Base-by-base conservation (phyloP, 2,113 vertebrate species). In the Plotosus lineatus region DNA sequence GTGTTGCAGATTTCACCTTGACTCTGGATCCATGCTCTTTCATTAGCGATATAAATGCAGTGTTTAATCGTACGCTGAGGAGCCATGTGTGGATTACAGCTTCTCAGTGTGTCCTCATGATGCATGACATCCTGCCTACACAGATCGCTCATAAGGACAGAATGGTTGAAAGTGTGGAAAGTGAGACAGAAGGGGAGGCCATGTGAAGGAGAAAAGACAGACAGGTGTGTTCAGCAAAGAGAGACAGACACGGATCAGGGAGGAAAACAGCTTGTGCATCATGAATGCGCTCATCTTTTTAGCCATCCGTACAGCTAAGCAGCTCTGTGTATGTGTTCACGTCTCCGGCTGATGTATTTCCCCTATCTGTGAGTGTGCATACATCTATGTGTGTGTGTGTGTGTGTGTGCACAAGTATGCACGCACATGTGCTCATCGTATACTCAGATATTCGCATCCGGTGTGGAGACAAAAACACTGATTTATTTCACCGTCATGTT, bases 401-500 rank as follows among this genome's bases (percentile, higher is more conserved):
- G 65, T 46, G 36, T 9, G 40, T 0, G 17, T 23, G 38, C 51
- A 42, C 83, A 76, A 85, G 73, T 80, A 68, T 82, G 51, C 19
- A 84, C 75, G 82, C 68, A 55, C 78, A 77, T 8, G 40, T 63
- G 55, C 68, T 40, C 12, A 50, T 48, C 46, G 19, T 44, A 75
- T 44, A 31, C 61, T 50, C 51, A 85, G 63, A 38, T 65, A n/a
- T 31, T 33, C 28, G 14, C 88, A 86, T 87, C 87, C 87, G 85
- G 88, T 85, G 90, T 85, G 88, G 86, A 89, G 88, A 91, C 89
- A 90, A 83, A 89, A 89, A 71, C 89, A 86, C 89, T 90, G 90
- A 91, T 92, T 91, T 90, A 92, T 92, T 92, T 89, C 87, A 88
- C 90, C 90, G 88, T 86, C 85, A 87, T 90, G 90, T 87, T 85